phyloP scores from a whole-genome alignment of 2,888 invertebrate genomes.

The Homarus gammarus region DNA sequence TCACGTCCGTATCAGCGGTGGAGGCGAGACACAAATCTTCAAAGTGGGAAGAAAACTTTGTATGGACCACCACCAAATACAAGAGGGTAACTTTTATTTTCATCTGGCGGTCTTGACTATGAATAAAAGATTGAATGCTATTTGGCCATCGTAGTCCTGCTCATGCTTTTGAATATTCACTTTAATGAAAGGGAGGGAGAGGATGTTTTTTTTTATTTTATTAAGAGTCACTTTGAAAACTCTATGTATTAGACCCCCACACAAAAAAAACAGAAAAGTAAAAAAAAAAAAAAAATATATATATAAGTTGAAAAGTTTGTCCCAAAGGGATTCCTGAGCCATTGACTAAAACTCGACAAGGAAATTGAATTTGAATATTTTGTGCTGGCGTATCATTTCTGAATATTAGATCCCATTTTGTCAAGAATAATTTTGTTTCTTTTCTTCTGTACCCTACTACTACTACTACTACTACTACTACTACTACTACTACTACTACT shows the following conservation, averaged over 20 bases:
- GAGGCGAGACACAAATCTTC: too few relatives aligned
- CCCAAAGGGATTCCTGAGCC: not conserved
- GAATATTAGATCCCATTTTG: not conserved
- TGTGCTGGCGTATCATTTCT: not conserved
- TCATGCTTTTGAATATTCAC: not conserved
- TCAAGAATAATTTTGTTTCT: too few relatives aligned
- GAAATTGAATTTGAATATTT: slow-evolving; percentile 2
- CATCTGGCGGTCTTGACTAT: not conserved
- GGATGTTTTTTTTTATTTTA: not conserved
- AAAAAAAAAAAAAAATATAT: too few relatives aligned
- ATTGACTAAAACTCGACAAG: not conserved
- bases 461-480: too few relatives aligned
- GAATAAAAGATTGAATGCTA: not conserved
- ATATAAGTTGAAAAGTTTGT: not conserved
- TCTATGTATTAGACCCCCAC: not conserved
- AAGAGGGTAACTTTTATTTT: not conserved
- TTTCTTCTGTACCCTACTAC: too few relatives aligned
- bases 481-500: too few relatives aligned
- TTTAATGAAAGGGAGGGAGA: not conserved
- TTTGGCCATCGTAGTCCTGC: not conserved
- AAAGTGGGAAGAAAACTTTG: not conserved
- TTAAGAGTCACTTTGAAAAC: not conserved
- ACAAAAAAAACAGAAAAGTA: too few relatives aligned
- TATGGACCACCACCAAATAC: not conserved
- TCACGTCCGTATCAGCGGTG: too few relatives aligned